Base-by-base conservation (phyloP, 2,888 invertebrate genomes). In the Acronicta psi region DNA sequence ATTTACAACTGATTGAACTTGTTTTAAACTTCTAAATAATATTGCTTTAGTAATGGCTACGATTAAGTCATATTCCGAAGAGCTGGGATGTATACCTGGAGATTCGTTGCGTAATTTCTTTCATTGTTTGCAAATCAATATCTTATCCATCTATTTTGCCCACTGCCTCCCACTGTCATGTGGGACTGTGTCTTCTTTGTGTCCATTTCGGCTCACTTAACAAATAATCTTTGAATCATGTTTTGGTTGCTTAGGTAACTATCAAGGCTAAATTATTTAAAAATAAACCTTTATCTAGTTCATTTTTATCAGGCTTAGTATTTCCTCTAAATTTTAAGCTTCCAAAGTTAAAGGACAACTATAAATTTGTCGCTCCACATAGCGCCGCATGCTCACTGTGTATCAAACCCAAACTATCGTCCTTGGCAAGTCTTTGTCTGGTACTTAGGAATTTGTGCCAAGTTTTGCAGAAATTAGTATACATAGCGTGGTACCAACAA, bases 391-490 rank as follows among this genome's bases (percentile, higher is more conserved):
- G 11, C 11, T 9, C 18, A 20, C 10, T 46, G 29, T 37, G 16
- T 37, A 42, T 36, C 20, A 16, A 47, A 11, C 29, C 5, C 20
- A n/a, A 54, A 54, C 23, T 4, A n/a, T 41, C 17, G 47, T 47
- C 51, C 55, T 59, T 41, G 51, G 25, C 17, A 23, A 43, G 51
- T 41, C 50, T 50, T 55, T 44, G 45, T 59, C 38, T 40, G 7
- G 36, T 38, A 58, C 17, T 51, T 37, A 14, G 29, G 51, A 54
- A 47, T 62, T 58, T 50, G 53, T 36, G 20, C 41, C 38, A 56
- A 59, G 47, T 62, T 73, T 25, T 43, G 20, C 38, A 47, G 41
- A 31, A 46, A 55, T 59, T 62, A 18, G 40, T 57, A 37, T 53
- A 62, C 38, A 50, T 37, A 44, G 44, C 41, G 43, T 53, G 49